Percentiles rank a stretch among this genome's conserved stretches.
Conservation (phyloP, 2,888 invertebrate genomes). For the Marasmarcha lunaedactyla region DNA sequence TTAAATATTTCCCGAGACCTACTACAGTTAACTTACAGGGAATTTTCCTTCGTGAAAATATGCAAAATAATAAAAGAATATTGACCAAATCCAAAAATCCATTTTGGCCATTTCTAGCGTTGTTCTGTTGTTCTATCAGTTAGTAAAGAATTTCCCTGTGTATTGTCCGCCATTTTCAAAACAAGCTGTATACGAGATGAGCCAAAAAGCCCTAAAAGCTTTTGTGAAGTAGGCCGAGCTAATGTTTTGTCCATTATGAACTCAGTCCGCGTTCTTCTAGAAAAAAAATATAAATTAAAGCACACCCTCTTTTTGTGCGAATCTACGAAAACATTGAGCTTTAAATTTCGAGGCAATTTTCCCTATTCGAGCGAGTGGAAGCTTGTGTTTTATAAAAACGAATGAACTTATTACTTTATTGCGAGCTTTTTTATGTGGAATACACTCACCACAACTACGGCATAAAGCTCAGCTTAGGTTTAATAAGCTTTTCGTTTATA, state of each 20-base stretch:
- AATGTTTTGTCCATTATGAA: conserved; percentile 63
- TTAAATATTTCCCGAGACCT: no score
- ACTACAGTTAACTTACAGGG: no score
- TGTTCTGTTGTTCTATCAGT: no score
- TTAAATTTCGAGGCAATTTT: background rate
- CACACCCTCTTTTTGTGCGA: conserved; percentile 13
- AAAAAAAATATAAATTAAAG: conserved; percentile 46
- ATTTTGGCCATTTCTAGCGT: no score
- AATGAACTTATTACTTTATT: background rate
- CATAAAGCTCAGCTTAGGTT: no score
- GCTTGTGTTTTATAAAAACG: background rate
- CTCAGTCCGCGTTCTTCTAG: conserved; percentile 26
- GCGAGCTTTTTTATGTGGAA: background rate
- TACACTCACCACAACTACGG: no score
- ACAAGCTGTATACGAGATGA: conserved; percentile 19
- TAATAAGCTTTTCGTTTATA: no score
- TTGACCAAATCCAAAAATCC: no score
- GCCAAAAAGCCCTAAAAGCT: conserved; percentile 53
- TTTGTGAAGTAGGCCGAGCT: conserved; percentile 50
- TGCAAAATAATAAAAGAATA: no score
- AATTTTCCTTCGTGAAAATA: no score
- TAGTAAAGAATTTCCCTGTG: background rate
- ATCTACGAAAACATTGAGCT: background rate
- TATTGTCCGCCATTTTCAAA: background rate
- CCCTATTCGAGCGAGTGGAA: background rate